These are phyloP conservation scores for Echinarachnius parma DNA, from an alignment of 53 echinoderm and acorn worm species.

Conservation along the genomic window DNA sequence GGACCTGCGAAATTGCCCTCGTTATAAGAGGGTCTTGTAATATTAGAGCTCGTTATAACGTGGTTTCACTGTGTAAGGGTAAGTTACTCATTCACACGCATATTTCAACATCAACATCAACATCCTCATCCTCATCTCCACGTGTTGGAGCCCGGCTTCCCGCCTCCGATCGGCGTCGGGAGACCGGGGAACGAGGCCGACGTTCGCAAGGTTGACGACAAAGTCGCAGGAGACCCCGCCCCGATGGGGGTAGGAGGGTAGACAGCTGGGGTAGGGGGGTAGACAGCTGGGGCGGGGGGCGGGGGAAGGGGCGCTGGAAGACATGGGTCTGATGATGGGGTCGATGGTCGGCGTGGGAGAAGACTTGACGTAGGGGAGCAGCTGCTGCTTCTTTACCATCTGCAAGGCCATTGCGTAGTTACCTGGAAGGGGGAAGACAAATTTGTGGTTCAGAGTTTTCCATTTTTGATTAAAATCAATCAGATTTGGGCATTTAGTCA, in stretches of 20 bases:
- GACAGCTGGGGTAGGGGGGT: slow-evolving; percentile 2
- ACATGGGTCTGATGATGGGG: slow-evolving; percentile 36
- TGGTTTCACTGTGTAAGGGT: too few relatives aligned
- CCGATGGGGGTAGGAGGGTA: slow-evolving; percentile 38
- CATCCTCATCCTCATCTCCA: slow-evolving; percentile 49
- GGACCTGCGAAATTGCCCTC: too few relatives aligned
- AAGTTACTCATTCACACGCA: too few relatives aligned
- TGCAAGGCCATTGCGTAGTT: slow-evolving; percentile 81
- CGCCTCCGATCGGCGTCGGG: slow-evolving; percentile 36
- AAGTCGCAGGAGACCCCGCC: neutral
- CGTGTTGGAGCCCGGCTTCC: slow-evolving; percentile 28
- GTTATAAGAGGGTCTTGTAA: too few relatives aligned
- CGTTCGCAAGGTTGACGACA: neutral
- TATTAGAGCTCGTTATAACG: too few relatives aligned
- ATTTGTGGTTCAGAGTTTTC: too few relatives aligned
- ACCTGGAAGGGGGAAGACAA: too few relatives aligned
- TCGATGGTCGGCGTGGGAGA: slow-evolving; percentile 35
- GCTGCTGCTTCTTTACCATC: slow-evolving; percentile 96
- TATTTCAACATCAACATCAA: too few relatives aligned
- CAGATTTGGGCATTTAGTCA: too few relatives aligned
- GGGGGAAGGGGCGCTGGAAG: slow-evolving; percentile 17
- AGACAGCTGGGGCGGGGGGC: slow-evolving; percentile 31
- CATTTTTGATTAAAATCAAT: too few relatives aligned
- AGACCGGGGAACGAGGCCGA: slow-evolving; percentile 19
- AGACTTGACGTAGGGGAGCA: slow-evolving; percentile 74